phyloP scores from a whole-genome alignment of 2,888 invertebrate species.

The Melieria crassipennis region DNA sequence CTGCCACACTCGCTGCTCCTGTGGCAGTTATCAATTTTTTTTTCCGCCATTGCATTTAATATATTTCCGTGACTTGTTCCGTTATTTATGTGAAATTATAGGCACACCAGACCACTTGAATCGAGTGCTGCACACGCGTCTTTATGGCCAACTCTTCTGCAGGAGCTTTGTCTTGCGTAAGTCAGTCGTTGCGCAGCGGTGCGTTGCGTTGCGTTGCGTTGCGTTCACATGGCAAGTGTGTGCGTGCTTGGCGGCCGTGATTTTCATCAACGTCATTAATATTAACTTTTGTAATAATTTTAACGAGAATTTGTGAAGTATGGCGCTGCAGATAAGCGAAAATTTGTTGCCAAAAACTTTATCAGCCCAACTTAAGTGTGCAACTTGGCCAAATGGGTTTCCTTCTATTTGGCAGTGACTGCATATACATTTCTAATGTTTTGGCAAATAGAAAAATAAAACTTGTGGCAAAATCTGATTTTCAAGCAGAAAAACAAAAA shows the following conservation, averaged over 20 bases:
- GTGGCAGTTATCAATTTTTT: slow-evolving; percentile 15
- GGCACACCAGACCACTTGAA: neutral
- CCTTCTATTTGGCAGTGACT: neutral
- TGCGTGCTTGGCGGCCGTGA: slow-evolving; percentile 42
- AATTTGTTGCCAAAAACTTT: slow-evolving; percentile 28
- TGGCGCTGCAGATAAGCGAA: slow-evolving; percentile 52
- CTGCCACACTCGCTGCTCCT: neutral
- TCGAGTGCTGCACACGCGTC: neutral
- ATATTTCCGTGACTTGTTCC: slow-evolving; percentile 17
- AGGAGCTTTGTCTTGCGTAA: slow-evolving; percentile 15
- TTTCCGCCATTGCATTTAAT: slow-evolving; percentile 15
- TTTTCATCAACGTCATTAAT: slow-evolving; percentile 61
- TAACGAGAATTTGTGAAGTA: slow-evolving; percentile 57
- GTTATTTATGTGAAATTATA: neutral
- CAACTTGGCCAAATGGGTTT: neutral
- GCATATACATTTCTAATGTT: too few species aligned
- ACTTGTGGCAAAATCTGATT: too few species aligned
- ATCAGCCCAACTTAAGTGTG: neutral
- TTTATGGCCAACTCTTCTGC: slow-evolving; percentile 2
- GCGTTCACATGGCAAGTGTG: neutral
- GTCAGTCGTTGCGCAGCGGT: slow-evolving; percentile 1
- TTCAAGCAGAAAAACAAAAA: too few species aligned
- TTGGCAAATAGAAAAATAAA: too few species aligned
- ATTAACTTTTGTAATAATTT: slow-evolving; percentile 60
- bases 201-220: neutral